Percentiles rank a stretch among this genome's conserved stretches.
phyloP scores from a whole-genome alignment of 2,797 vertebrate species.

The Helostoma temminkii region DNA sequence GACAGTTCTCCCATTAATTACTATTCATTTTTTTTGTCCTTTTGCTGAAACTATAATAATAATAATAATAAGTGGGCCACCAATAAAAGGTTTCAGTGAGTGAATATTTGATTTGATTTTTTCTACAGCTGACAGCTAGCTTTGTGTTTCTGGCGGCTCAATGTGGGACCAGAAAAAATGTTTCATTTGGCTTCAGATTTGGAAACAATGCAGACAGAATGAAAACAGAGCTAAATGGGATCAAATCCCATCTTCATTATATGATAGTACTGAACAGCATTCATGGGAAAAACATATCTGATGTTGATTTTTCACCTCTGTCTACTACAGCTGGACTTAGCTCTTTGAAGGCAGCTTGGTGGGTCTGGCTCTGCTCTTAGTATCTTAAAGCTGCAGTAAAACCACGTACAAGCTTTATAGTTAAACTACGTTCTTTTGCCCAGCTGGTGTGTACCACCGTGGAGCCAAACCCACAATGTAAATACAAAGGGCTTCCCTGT shows the following conservation, averaged over 20 bases:
- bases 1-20: constrained; percentile 38
- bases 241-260: constrained; percentile 73
- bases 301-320: constrained; percentile 47
- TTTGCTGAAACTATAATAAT: constrained; percentile 37
- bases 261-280: constrained; percentile 51
- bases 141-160: constrained; percentile 60
- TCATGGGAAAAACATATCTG: constrained; percentile 63
- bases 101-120: too few species aligned
- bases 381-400: constrained; percentile 47
- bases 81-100: constrained; percentile 23
- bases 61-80: constrained; percentile 24
- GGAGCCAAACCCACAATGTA: constrained; percentile 68
- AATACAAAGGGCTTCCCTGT: constrained; percentile 65
- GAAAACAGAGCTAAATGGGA: constrained; percentile 71
- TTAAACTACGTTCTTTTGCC: constrained; percentile 32
- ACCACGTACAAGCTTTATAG: constrained; percentile 42
- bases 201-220: constrained; percentile 76
- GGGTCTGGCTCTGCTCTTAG: constrained; percentile 43
- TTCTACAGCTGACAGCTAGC: constrained; percentile 64
- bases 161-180: constrained; percentile 64
- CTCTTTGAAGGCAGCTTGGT: constrained; percentile 49
- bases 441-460: constrained; percentile 46
- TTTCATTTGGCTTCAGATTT: constrained; percentile 78
- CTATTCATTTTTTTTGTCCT: constrained; percentile 8
- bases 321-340: constrained; percentile 48